Evolutionary conservation across 1,140 invertebrate genomes (phyloP).

Genomic region (Drosophila tristis): DNA sequence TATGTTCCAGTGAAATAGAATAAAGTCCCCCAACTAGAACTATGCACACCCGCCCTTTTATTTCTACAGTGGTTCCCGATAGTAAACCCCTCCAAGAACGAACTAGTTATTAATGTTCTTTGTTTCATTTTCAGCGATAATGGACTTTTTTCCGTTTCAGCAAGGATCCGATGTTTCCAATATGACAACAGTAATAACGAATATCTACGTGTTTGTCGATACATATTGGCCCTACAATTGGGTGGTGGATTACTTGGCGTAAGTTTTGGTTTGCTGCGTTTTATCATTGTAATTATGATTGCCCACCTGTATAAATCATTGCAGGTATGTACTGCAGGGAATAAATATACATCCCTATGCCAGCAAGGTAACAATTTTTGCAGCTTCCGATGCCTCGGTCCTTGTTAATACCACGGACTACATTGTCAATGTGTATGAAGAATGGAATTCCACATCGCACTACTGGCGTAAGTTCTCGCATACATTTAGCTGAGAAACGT

Average conservation of each 20-base stretch:
- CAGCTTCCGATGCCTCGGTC: conserved; percentile 86
- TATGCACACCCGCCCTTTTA: conserved; percentile 40
- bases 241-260: conserved; percentile 87
- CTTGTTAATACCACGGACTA: conserved; percentile 87
- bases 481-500: background rate
- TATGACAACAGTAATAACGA: conserved; percentile 84
- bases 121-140: conserved; percentile 35
- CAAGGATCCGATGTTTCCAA: conserved; percentile 76
- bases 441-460: conserved; percentile 86
- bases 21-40: conserved; percentile 64
- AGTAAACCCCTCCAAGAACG: background rate
- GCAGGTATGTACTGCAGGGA: conserved; percentile 86
- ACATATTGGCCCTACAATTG: conserved; percentile 86
- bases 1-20: conserved; percentile 66
- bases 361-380: conserved; percentile 88
- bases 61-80: conserved; percentile 54
- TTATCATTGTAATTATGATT: no score
- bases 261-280: conserved; percentile 59
- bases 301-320: conserved; percentile 6
- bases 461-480: conserved; percentile 84
- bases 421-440: conserved; percentile 85
- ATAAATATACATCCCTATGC: conserved; percentile 88
- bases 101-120: background rate
- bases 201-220: conserved; percentile 89
- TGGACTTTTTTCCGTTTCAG: conserved; percentile 55